Percentiles rank a stretch among this genome's conserved stretches.
Evolutionary conservation across 2,113 vertebrate genomes (phyloP).

Genomic region (Crotalus horridus): DNA sequence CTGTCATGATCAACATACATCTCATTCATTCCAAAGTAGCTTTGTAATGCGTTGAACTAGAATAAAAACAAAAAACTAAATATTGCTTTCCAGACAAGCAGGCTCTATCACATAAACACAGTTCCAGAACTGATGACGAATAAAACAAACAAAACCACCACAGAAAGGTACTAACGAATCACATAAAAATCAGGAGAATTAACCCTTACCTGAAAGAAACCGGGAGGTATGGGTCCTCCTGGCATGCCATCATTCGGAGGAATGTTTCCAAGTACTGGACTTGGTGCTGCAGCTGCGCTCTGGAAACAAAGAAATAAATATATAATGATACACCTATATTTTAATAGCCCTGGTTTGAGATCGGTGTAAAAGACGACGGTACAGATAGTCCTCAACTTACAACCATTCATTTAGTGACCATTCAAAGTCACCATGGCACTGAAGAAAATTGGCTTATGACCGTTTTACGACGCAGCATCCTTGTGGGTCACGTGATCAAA

Average conservation of each 20-base stretch:
- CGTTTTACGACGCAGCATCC: not conserved
- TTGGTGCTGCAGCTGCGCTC: constrained; percentile 87
- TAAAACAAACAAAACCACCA: not conserved
- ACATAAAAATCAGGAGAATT: not conserved
- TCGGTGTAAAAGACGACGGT: not conserved
- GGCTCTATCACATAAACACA: constrained; percentile 25
- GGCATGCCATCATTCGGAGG: constrained; percentile 85
- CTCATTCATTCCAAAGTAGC: constrained; percentile 49
- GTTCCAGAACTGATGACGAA: constrained; percentile 33
- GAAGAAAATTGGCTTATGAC: not conserved
- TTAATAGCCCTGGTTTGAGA: constrained; percentile 7
- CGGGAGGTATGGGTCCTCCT: constrained; percentile 83
- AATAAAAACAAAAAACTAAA: constrained; percentile 34
- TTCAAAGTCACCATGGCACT: not conserved
- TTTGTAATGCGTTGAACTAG: constrained; percentile 27
- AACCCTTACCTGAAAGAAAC: constrained; percentile 85
- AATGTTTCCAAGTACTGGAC: constrained; percentile 90
- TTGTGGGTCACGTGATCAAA: not conserved
- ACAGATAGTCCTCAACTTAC: not conserved
- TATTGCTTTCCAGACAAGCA: constrained; percentile 35
- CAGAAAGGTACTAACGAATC: not conserved
- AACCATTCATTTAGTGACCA: not conserved
- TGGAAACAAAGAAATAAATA: constrained; percentile 62
- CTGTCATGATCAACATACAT: constrained; percentile 55
- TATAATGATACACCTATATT: rapidly evolving